Evolutionary conservation across 2,797 vertebrate genomes (phyloP), one percentile per base, ranked within the genome.

Genomic region (Tachyglossus aculeatus): DNA sequence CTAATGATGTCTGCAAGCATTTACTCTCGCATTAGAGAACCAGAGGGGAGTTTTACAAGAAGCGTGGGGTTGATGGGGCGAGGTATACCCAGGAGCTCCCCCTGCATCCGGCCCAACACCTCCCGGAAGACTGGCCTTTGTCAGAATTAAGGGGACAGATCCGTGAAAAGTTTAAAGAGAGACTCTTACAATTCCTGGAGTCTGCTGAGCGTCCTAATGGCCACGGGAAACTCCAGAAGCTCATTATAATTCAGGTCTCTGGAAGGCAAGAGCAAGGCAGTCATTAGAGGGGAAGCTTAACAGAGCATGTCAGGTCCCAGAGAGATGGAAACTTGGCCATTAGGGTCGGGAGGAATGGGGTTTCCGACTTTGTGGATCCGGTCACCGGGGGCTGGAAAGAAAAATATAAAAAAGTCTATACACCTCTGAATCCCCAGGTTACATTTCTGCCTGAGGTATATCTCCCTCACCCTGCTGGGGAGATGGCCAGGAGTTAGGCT

Each of bases 221-320:
- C 96, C 82, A 94, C 77, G 1, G 97, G 97, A 85, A 98, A 98
- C 90, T 98, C 96, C 87, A 91, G 91, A 78, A 98, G 92, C 85
- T 96, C 91, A 25, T 98, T 98, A 92, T 97, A 96, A 91, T 96
- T 98, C 80, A 99, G 91, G 88, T 98, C 97, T 80, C 96, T 98
- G 90, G 59, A 87, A 90, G 44, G 71, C 40, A 74, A 79, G 76
- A 77, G 67, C 63, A 80, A 70, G 77, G 33, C 18, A 13, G 44
- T 73, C 59, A 74, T 86, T 82, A 82, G 52, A 16, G 0, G 1
- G 67, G 76, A 44, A 81, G 27, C 68, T 70, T 67, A 50, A 5
- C 6, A 0, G 4, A 33, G 32, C 43, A 63, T 21, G 37, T 72
- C 58, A 47, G 67, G 73, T 83, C 87, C 71, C 70, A 29, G 43